These are phyloP conservation scores for Siniperca knerii DNA, from an alignment of 2,113 vertebrate species.

Conservation along the genomic window DNA sequence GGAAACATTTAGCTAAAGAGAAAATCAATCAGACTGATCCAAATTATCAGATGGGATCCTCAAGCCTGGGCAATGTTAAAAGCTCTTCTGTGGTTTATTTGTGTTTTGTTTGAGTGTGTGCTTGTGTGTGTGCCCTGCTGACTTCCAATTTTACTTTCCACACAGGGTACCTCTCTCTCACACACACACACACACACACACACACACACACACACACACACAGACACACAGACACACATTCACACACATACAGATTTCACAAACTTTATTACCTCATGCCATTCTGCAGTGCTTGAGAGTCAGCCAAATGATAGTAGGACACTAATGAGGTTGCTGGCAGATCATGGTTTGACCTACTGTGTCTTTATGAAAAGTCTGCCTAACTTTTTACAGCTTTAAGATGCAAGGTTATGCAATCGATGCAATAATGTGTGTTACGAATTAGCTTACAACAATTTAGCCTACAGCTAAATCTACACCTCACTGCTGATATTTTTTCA, in stretches of 20 bases:
- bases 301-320: constrained; percentile 57
- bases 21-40: neutral
- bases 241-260: constrained; percentile 4
- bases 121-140: constrained; percentile 37
- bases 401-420: neutral
- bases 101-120: constrained; percentile 1
- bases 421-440: neutral
- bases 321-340: constrained; percentile 45
- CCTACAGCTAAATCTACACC: neutral
- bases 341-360: constrained; percentile 36
- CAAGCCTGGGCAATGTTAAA: neutral
- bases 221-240: too few relatives aligned
- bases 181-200: constrained; percentile 15
- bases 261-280: constrained; percentile 37
- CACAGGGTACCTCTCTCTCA: constrained; percentile 42
- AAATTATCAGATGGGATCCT: constrained; percentile 25
- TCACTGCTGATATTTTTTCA: neutral
- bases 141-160: constrained; percentile 61
- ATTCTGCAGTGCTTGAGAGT: constrained; percentile 45
- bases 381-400: neutral
- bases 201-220: too few relatives aligned
- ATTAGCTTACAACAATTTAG: too few relatives aligned
- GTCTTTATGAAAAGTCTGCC: neutral
- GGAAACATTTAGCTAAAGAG: constrained; percentile 24
- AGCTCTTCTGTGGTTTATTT: neutral